Conservation (phyloP, 2,113 vertebrate genomes). For the Ceyx melanurus region DNA sequence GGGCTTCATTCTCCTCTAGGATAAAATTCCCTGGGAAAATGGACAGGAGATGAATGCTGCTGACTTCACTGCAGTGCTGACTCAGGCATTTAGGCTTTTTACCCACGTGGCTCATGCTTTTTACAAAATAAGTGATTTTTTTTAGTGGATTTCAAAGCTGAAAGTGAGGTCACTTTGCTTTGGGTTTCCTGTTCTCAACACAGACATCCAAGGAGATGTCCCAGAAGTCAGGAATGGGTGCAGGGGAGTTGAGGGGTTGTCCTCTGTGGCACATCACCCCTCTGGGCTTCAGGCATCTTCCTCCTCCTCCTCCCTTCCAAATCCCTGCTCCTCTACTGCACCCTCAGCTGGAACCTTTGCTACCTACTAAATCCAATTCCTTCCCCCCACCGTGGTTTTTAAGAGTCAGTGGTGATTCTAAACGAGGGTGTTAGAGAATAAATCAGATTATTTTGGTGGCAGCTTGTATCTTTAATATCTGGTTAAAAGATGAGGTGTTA, state of each 20-base stretch:
- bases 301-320: no score
- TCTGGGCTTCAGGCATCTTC: not conserved
- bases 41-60: not conserved
- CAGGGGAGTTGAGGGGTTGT: not conserved
- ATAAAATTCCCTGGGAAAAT: not conserved
- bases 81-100: slow-evolving; percentile 34
- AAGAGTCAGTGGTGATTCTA: not conserved
- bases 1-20: not conserved
- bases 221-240: not conserved
- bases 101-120: not conserved
- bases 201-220: not conserved
- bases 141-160: not conserved
- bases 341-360: not conserved
- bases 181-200: not conserved
- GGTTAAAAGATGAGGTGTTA: not conserved
- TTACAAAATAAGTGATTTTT: not conserved
- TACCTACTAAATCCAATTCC: slow-evolving; percentile 9
- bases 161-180: not conserved
- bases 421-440: not conserved
- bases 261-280: not conserved
- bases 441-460: not conserved
- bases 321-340: not conserved
- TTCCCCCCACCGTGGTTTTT: not conserved
- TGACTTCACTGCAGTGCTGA: not conserved
- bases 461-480: not conserved